Evolutionary conservation across 2,888 invertebrate genomes (phyloP).

Genomic region (Cephus rjabovi): DNA sequence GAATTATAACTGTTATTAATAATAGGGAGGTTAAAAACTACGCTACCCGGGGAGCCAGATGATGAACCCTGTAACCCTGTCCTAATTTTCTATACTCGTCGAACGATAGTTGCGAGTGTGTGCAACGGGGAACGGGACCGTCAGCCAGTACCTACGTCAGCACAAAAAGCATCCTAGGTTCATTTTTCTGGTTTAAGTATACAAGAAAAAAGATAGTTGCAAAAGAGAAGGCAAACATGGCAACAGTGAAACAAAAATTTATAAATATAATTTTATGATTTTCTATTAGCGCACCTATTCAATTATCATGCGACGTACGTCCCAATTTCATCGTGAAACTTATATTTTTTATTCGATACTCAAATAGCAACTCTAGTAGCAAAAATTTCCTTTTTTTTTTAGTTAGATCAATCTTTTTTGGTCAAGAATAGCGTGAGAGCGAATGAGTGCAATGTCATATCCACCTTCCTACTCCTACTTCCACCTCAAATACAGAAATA

Average conservation of each 20-base stretch:
- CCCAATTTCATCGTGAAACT: background rate
- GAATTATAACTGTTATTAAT: conserved; percentile 56
- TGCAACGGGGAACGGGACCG: conserved; percentile 28
- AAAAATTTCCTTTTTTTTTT: background rate
- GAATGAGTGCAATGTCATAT: background rate
- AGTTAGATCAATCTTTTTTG: background rate
- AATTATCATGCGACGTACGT: background rate
- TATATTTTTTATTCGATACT: background rate
- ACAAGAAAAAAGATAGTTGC: background rate
- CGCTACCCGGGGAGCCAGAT: conserved; percentile 42
- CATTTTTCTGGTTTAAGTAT: conserved; percentile 19
- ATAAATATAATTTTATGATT: background rate
- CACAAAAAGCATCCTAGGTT: conserved; percentile 49
- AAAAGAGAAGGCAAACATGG: too few relatives aligned
- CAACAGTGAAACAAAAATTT: background rate
- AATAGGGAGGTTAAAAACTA: conserved; percentile 48
- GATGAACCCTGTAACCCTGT: conserved; percentile 38
- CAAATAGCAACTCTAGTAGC: background rate
- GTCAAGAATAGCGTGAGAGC: background rate
- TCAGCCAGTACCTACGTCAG: conserved; percentile 48
- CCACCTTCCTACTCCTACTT: background rate
- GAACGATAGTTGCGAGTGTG: conserved; percentile 25
- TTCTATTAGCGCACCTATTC: background rate
- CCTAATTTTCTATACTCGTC: conserved; percentile 47
- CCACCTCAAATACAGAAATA: background rate